Base-by-base conservation (phyloP, 2,113 vertebrate genomes). In the Eulacestoma nigropectus region DNA sequence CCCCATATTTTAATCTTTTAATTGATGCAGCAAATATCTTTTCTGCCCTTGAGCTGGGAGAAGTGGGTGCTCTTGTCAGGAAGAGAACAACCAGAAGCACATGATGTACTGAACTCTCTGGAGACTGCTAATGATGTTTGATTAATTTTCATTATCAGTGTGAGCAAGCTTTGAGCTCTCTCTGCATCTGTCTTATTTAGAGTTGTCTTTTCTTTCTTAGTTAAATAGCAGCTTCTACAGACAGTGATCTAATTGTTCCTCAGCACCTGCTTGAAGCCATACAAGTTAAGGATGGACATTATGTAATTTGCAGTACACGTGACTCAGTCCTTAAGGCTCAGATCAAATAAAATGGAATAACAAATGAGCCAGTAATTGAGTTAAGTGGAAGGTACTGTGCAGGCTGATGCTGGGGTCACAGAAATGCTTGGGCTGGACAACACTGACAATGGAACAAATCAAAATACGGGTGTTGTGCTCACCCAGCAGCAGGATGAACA, bases 101-200 rank as follows among this genome's bases (percentile, higher is more conserved):
- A 84, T 47, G 42, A 74, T 85, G 95, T 92, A 93, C 95, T 59
- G 72, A n/a, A 75, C 73, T 89, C 94, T 88, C 91, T 90, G 89
- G 86, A 69, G 90, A 86, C 72, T 93, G 88, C 83, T 96, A 96
- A 97, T 86, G 64, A 90, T 84, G 50, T 89, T 96, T 93, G 88
- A 95, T 95, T 96, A 90, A 95, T 95, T 95, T 95, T 89, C 84
- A 92, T 94, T 93, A 94, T 90, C 76, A 89, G 50, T 22, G 44
- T 89, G 56, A 90, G 83, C 64, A 93, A 90, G 92, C 72, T 95
- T 88, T 80, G 86, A 52, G 39, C 39, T 90, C 47, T 92, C 46
- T 84, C 55, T 91, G 68, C 79, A 94, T 92, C 92, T 96, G 88
- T 84, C 68, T 95, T 90, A 83, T 93, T 96, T 90, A 86, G 76